Evolutionary conservation across 1,140 invertebrate genomes (phyloP), one percentile per base, ranked within the genome.

Genomic region (Berghia stephanieae): DNA sequence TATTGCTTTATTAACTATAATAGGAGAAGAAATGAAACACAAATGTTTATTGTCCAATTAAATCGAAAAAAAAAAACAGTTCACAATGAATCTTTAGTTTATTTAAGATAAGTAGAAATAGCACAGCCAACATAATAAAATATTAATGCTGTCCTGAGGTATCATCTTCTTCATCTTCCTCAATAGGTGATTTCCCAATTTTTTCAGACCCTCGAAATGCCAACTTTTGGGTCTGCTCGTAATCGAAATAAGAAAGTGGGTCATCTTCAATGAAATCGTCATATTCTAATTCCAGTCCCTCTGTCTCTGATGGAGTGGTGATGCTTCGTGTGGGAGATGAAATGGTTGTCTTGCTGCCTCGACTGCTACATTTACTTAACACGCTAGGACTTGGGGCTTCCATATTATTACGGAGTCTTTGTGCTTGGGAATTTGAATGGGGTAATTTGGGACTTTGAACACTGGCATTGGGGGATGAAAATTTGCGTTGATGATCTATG

Each of bases 191-290:
- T 75, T 81, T 79, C 16, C 83, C 79, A 40, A 86, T 81, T 57
- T 83, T 85, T 75, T 87, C 86, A 8, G 75, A 81, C 4, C 86
- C 86, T 27, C 82, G 82, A 81, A 85, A 87, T 24, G 81, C 81
- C 16, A 87, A 82, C 68, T 83, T 84, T 27, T 83, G 80, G 4
- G 81, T 82, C 49, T 86, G 83, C 60, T 84, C 79, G 10, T 83
- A 83, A 66, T 87, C 86, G 78, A 87, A 87, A 73, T 87, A 87
- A 8, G 86, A 87, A 49, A 86, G 80, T 16, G 86, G 84, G 73
- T 87, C 86, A 77, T 87, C 86, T 77, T 86, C 84, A 8, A 87
- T 82, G 78, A 85, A 87, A 57, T 87, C 86, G 71, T 87, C 86
- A 78, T 87, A 87, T 76, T 87, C 86, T 70, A 87, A 80, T 78